Evolutionary conservation across 2,888 invertebrate species (phyloP), one percentile per base, ranked within the genome.

Genomic region (Volucella inflata): DNA sequence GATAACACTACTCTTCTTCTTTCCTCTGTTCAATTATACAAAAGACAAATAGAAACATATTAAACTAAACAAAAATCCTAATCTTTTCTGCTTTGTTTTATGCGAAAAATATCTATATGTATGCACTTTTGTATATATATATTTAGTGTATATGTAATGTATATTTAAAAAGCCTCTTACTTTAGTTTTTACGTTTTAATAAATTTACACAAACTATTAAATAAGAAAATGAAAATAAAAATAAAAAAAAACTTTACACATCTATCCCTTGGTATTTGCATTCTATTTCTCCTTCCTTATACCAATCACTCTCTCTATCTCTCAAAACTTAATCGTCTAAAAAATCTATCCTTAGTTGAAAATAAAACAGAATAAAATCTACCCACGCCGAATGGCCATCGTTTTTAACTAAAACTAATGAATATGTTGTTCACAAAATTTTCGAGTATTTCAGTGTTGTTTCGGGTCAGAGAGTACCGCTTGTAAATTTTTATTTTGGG

Each of bases 81-180:
- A 79, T 68, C 62, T 74, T 48, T 79, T 79, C 64, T 78, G 42
- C 55, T 62, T 38, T 53, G 44, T 51, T 75, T 75, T 76, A 75
- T 80, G 76, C 80, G 80, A 85, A 85, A 80, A 84, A 83, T 84
- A 79, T 75, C 60, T 79, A 79, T 21, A 21, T 84, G 59, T 75
- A 84, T 84, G 84, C 79, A 84, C 71, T 64, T 65, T 85, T 68
- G 60, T 85, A 76, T 81, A 77, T 85, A 84, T 79, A 80, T 81
- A 85, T 75, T 60, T 76, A 81, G 75, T 80, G 59, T 79, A 84
- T 84, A 84, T 79, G 64, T 84, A 79, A 84, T 84, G 84, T 77
- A 81, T 85, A 81, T 85, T 76, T 85, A 81, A 85, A 85, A 85
- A 85, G 85, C 85, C 80, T 85, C 85, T 76, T 80, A 80, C 72